These are phyloP conservation scores for Calyptommatus sinebrachiatus DNA, from an alignment of 2,113 vertebrate species.

Conservation along the genomic window DNA sequence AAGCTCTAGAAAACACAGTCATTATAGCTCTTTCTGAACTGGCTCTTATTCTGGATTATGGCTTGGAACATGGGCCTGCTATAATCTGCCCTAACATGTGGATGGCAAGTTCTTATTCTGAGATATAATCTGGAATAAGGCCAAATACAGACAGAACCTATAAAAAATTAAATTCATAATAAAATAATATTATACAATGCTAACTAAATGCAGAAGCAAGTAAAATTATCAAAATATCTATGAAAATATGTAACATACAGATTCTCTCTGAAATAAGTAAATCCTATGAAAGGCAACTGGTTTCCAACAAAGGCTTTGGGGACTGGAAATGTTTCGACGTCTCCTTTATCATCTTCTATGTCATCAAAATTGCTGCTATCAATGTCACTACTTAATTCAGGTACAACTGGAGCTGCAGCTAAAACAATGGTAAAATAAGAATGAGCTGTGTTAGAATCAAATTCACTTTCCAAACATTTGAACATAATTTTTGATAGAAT, in stretches of 20 bases:
- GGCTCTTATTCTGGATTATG: no score
- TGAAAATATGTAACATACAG: constrained; percentile 77
- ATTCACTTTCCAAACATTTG: neutral
- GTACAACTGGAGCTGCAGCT: constrained; percentile 96
- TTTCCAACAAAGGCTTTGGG: constrained; percentile 98
- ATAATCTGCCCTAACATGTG: no score
- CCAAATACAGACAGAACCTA: no score
- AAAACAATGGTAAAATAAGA: constrained; percentile 29
- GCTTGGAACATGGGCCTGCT: no score
- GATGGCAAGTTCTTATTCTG: no score
- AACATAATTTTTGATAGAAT: neutral
- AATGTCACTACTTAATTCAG: constrained; percentile 95
- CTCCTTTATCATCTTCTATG: constrained; percentile 96
- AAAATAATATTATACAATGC: neutral
- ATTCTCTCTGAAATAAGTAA: constrained; percentile 97
- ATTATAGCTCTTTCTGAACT: no score
- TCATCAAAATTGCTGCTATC: constrained; percentile 99
- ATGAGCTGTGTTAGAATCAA: neutral
- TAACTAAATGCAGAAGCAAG: neutral
- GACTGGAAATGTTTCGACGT: constrained; percentile 93
- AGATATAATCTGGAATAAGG: no score
- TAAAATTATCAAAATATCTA: neutral
- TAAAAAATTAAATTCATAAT: neutral
- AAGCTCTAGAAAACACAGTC: neutral
- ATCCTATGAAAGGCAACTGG: constrained; percentile 96